Evolutionary conservation across 2,113 vertebrate genomes (phyloP).

Genomic region (Gallinago jamesoni): DNA sequence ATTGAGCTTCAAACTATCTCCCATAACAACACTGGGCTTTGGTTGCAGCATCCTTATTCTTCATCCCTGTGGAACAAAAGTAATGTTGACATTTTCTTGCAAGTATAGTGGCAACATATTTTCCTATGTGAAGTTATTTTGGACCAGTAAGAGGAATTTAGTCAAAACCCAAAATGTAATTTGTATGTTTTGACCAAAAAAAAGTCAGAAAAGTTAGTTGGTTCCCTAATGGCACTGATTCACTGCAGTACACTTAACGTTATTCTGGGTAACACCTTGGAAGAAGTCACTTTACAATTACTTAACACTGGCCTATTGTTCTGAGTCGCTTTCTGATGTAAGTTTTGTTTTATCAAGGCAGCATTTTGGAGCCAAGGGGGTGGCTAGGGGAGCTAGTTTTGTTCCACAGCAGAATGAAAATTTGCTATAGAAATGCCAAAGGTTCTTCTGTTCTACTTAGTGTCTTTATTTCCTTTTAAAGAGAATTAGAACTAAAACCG

Average conservation of each 20-base stretch:
- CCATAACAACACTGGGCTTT: background rate
- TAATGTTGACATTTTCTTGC: background rate
- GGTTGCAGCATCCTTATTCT: background rate
- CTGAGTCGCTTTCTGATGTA: background rate
- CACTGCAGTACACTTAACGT: background rate
- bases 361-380: fast-evolving
- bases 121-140: background rate
- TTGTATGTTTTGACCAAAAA: background rate
- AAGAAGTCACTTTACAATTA: background rate
- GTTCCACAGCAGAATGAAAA: background rate
- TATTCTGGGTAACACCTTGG: too few species aligned
- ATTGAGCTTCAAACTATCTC: fast-evolving
- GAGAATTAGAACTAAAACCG: background rate
- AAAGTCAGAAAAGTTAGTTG: background rate
- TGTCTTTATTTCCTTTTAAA: background rate
- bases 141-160: background rate
- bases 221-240: background rate
- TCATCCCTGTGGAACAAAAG: background rate
- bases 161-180: background rate
- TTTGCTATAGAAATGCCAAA: background rate
- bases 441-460: background rate
- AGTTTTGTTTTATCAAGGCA: background rate
- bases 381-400: background rate
- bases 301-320: background rate
- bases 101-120: background rate